Evolutionary conservation across 2,113 vertebrate genomes (phyloP), one percentile per base, ranked within the genome.

Genomic region (Gymnarchus niloticus): DNA sequence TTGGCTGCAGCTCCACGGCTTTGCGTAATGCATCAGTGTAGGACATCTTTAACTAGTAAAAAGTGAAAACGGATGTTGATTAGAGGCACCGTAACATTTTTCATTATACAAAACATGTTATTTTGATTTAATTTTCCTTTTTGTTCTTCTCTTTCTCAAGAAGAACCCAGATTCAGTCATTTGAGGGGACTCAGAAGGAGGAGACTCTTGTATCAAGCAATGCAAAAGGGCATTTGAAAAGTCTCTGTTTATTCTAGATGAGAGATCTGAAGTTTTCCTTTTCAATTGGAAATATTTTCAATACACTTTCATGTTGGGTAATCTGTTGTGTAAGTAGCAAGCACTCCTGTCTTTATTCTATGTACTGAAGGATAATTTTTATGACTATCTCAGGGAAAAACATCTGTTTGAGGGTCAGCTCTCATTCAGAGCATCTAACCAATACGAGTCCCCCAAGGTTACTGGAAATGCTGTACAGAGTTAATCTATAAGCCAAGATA

Each of bases 41-140:
- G 85, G 84, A 88, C 89, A 90, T 90, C 88, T 91, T 91, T 88
- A 90, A 87, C 84, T 85, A 91, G 89, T 91, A 86, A 90, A 87
- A 57, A 81, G 83, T 85, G 59, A 84, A 86, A 86, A 87, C 85
- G 89, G 89, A 87, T 88, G 88, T 90, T 89, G 87, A 89, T 76
- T 85, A 82, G 88, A 88, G 89, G 85, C 87, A 77, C 52, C 10
- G 54, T 87, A 86, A 84, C 85, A 87, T 88, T 91, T 59, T 89
- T 91, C 87, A 87, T 89, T 89, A 86, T 77, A 86, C 83, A 83
- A 86, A 90, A 84, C 90, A 89, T 87, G 84, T 73, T 88, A 91
- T 89, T 89, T 89, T 87, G 87, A 91, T 90, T 91, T 88, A 61
- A 56, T 88, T 80, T 44, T 41, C 83, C 46, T 86, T 85, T 88